Evolutionary conservation across 2,888 invertebrate genomes (phyloP).

Genomic region (Drosophila flavopinicola): DNA sequence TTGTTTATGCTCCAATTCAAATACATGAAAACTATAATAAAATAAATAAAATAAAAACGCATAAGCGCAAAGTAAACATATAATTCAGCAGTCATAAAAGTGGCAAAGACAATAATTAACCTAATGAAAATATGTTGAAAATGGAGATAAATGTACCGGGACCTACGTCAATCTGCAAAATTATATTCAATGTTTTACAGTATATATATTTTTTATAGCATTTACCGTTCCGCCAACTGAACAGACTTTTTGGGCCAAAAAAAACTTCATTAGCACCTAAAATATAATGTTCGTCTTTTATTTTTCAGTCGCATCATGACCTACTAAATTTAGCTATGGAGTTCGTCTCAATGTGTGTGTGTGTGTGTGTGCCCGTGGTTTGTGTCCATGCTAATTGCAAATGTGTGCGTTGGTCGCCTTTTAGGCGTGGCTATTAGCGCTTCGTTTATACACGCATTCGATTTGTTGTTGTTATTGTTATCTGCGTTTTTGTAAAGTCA

Average conservation of each 20-base stretch:
- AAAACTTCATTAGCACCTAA: constrained; percentile 59
- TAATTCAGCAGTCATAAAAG: constrained; percentile 29
- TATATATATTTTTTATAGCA: constrained; percentile 16
- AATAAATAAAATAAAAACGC: constrained; percentile 14
- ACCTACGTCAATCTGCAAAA: constrained; percentile 51
- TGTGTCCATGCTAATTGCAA: constrained; percentile 65
- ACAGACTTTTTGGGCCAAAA: constrained; percentile 35
- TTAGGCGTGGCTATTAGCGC: constrained; percentile 30
- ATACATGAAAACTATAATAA: constrained; percentile 21
- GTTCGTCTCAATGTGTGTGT: constrained; percentile 13
- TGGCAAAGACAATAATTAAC: constrained; percentile 54
- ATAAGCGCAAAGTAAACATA: constrained; percentile 35
- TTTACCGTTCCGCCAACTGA: constrained; percentile 60
- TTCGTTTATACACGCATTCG: constrained; percentile 40
- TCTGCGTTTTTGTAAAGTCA: constrained; percentile 42
- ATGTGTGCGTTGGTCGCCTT: constrained; percentile 5
- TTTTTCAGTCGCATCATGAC: constrained; percentile 59
- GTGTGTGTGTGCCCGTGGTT: constrained; percentile 43
- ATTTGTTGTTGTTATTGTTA: constrained; percentile 10
- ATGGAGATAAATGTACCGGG: constrained; percentile 26
- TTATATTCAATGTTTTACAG: constrained; percentile 10
- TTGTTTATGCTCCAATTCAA: constrained; percentile 48
- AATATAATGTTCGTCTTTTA: constrained; percentile 31
- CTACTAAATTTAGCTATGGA: constrained; percentile 44
- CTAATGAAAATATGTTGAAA: constrained; percentile 22